phyloP scores from a whole-genome alignment of 2,797 vertebrate genomes.

The Hafferia zeledoni region DNA sequence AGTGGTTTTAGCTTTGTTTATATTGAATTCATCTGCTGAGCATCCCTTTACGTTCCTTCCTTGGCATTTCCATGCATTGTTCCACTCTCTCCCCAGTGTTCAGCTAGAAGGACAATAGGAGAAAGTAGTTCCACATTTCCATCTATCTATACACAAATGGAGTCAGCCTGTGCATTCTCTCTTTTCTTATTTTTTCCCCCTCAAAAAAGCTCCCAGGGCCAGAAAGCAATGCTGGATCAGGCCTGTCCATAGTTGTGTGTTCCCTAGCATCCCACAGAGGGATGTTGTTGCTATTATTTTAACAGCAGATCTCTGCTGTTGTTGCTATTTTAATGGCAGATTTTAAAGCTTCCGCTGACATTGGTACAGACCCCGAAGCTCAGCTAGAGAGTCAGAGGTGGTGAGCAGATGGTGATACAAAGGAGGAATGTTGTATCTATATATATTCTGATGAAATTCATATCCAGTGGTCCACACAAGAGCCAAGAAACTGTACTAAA shows the following conservation, averaged over 20 bases:
- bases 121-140: slow-evolving; percentile 59
- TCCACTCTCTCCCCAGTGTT: slow-evolving; percentile 23
- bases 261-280: slow-evolving; percentile 61
- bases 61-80: slow-evolving; percentile 38
- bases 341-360: slow-evolving; percentile 69
- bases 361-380: slow-evolving; percentile 50
- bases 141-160: not conserved
- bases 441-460: slow-evolving; percentile 49
- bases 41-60: not conserved
- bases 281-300: slow-evolving; percentile 66
- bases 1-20: not conserved
- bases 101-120: slow-evolving; percentile 40
- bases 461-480: not conserved
- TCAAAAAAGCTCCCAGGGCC: not conserved
- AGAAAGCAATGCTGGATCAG: slow-evolving; percentile 31
- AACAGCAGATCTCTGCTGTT: slow-evolving; percentile 64
- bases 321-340: slow-evolving; percentile 64
- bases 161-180: not conserved
- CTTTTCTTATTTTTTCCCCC: not conserved
- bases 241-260: slow-evolving; percentile 11
- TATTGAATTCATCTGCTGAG: slow-evolving; percentile 2
- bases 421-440: slow-evolving; percentile 54
- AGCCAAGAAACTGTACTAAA: not conserved
- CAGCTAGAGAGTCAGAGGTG: slow-evolving; percentile 54
- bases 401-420: slow-evolving; percentile 60